Evolutionary conservation across 1,140 invertebrate genomes (phyloP), one percentile per base, ranked within the genome.

Genomic region (Myzus persicae): DNA sequence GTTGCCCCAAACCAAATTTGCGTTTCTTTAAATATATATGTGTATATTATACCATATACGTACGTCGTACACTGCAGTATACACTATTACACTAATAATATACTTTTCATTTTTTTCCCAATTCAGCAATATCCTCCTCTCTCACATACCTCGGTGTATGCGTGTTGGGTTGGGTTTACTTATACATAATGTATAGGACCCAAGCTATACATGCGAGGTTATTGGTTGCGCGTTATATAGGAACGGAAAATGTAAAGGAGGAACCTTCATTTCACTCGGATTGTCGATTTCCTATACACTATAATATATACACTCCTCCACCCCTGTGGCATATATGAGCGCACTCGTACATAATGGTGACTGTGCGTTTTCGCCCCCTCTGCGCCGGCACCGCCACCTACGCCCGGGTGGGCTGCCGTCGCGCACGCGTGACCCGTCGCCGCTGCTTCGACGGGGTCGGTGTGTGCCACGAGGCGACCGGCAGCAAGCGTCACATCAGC

Each of bases 341-440:
- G 24, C 88, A 51, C 42, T 90, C 88, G 14, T 90, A 90, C 88
- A 90, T 90, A 59, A 90, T 59, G 88, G 88, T 90, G 88, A 90
- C 88, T 90, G 88, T 90, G 88, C 88, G 38, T 40, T 90, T 90
- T 90, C 88, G 51, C 88, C 51, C 51, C 88, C 88, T 44, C 84
- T 38, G 87, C 87, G 26, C 82, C 8, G 42, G 3, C n/a, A 36
- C 36, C 88, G 36, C 38, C 88, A n/a, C n/a, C 46, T 24, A 54
- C 87, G 36, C 48, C 88, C 36, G 88, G 88, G 88, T 90, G 88
- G 88, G 48, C 36, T 48, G 46, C 38, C 9, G 48, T 46, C 54
- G 90, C 90, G 90, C 90, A 91, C 90, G 90, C 90, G 90, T 91
- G 54, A 91, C 90, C 90, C 90, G 67, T 36, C 36, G 38, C 59